These are phyloP conservation scores for Pecten maximus DNA, from an alignment of 2,888 invertebrate genomes.

Conservation along the genomic window DNA sequence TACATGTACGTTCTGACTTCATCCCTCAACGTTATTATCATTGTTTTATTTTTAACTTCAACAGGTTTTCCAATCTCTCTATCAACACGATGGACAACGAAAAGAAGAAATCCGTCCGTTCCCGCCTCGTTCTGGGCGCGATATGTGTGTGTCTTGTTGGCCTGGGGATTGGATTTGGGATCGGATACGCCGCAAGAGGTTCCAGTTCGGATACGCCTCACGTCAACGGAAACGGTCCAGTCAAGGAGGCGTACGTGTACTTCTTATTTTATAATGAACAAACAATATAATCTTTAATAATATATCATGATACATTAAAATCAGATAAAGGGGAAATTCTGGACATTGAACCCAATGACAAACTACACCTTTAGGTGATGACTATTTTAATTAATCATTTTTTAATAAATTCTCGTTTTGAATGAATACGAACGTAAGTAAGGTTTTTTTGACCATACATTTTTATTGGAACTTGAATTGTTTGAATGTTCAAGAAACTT, in stretches of 20 bases:
- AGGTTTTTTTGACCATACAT: too few species aligned
- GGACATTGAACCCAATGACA: too few species aligned
- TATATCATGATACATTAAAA: too few species aligned
- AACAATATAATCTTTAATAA: too few species aligned
- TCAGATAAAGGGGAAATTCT: too few species aligned
- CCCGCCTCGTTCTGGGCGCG: slow-evolving; percentile 36
- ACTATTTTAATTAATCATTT: too few species aligned
- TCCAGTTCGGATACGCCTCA: neutral
- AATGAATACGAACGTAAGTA: too few species aligned
- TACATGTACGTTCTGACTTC: too few species aligned
- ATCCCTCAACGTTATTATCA: neutral
- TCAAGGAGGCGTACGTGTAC: neutral
- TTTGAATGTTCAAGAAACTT: too few species aligned
- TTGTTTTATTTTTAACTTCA: neutral
- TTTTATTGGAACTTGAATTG: too few species aligned
- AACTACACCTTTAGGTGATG: too few species aligned
- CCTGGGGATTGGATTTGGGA: slow-evolving; percentile 38
- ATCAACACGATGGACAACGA: slow-evolving; percentile 41
- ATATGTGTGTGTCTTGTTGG: neutral
- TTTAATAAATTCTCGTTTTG: too few species aligned
- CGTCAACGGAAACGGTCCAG: neutral
- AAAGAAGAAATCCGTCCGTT: neutral
- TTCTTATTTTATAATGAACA: neutral
- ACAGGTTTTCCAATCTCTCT: slow-evolving; percentile 50
- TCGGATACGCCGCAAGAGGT: slow-evolving; percentile 39